A percentile compares a stretch with the other conserved stretches of the same genome.
These are phyloP conservation scores for Drosophila kepulauana DNA, from an alignment of 1,140 invertebrate genomes.

Conservation along the genomic window DNA sequence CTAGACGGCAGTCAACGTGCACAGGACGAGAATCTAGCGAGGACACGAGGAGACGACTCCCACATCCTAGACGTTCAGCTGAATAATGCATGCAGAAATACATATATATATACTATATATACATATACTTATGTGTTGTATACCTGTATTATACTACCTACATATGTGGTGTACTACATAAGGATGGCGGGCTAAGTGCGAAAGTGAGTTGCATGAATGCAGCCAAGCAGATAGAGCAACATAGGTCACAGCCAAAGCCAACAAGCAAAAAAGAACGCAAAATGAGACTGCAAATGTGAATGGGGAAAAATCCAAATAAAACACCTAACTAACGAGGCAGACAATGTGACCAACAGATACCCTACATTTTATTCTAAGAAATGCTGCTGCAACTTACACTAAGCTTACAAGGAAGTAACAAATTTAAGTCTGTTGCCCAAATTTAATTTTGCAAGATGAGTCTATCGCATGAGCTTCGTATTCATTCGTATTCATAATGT, in stretches of 20 bases:
- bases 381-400: no score
- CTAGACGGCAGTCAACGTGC: constrained; percentile 55
- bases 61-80: constrained; percentile 44
- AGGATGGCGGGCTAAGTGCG: constrained; percentile 64
- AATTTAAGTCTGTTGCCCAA: no score
- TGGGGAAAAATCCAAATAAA: constrained; percentile 27
- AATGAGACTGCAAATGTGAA: constrained; percentile 10
- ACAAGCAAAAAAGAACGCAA: constrained; percentile 24
- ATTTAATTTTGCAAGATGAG: no score
- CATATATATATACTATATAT: no score
- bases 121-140: no score
- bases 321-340: background rate
- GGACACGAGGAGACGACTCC: constrained; percentile 30
- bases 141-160: background rate
- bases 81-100: constrained; percentile 76
- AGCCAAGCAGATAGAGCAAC: constrained; percentile 78
- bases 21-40: background rate
- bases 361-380: background rate
- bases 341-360: background rate
- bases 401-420: no score
- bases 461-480: no score
- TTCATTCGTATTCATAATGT: no score
- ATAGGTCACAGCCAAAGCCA: constrained; percentile 66
- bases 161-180: constrained; percentile 35
- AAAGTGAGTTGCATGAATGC: constrained; percentile 83